These are phyloP conservation scores for Hemicrepidius hirtus DNA, from an alignment of 2,888 invertebrate species.

Conservation along the genomic window DNA sequence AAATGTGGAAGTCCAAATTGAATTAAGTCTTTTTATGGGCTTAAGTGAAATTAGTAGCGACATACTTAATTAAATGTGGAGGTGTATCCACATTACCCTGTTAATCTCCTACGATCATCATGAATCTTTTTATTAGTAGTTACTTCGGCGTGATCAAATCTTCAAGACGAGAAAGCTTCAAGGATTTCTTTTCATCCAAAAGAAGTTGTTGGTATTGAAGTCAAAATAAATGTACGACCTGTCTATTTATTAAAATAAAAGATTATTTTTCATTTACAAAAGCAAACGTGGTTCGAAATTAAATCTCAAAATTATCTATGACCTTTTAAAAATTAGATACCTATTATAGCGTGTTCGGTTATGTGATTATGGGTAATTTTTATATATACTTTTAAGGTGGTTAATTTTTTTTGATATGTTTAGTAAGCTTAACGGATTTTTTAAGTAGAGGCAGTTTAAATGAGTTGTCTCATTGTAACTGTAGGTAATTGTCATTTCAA, in stretches of 20 bases:
- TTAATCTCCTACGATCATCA: constrained; percentile 13
- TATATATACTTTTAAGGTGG: not conserved
- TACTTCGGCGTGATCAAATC: constrained; percentile 1
- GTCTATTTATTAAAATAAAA: constrained; percentile 28
- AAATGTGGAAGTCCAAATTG: constrained; percentile 12
- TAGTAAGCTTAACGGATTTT: not conserved
- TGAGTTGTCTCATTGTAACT: not conserved
- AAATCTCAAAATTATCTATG: constrained; percentile 12
- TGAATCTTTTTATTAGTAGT: constrained; percentile 17
- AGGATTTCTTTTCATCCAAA: constrained; percentile 36
- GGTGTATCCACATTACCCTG: constrained; percentile 22
- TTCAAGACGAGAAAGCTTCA: constrained; percentile 25
- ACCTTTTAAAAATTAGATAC: constrained; percentile 8
- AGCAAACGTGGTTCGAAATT: constrained; percentile 9
- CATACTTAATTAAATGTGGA: constrained; percentile 24
- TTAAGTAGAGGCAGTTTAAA: too few species aligned
- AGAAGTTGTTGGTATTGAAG: constrained; percentile 32
- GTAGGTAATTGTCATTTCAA: constrained; percentile 16
- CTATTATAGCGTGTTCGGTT: not conserved
- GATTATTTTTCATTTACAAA: constrained; percentile 7
- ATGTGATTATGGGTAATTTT: not conserved
- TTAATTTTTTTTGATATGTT: not conserved
- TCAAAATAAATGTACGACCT: constrained; percentile 24
- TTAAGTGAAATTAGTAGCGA: constrained; percentile 1
- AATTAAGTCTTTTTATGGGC: constrained; percentile 18